phyloP scores from a whole-genome alignment of 2,113 vertebrate genomes.

The Lophius piscatorius region DNA sequence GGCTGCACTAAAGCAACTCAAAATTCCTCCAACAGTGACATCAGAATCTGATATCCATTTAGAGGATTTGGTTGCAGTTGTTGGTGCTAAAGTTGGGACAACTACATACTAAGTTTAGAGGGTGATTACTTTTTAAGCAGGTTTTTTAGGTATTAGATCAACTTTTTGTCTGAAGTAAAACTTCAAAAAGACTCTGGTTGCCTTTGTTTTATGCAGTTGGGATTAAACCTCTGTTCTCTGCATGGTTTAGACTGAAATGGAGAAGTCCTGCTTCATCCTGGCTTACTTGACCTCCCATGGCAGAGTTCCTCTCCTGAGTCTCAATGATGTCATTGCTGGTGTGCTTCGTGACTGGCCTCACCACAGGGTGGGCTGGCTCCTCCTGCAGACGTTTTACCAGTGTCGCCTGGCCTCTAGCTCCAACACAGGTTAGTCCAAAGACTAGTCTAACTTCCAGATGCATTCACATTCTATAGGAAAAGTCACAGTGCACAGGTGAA shows the following conservation, averaged over 20 bases:
- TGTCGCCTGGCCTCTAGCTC: slow-evolving; percentile 82
- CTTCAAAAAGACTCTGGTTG: too few relatives aligned
- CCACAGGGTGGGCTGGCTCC: slow-evolving; percentile 83
- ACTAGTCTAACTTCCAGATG: background rate
- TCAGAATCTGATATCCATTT: too few relatives aligned
- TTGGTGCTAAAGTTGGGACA: too few relatives aligned
- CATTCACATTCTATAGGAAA: background rate
- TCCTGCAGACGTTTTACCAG: slow-evolving; percentile 89
- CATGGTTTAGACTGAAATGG: slow-evolving; percentile 79
- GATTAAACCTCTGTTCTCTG: background rate
- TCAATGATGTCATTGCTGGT: slow-evolving; percentile 81
- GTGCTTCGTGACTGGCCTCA: slow-evolving; percentile 71
- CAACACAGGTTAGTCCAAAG: slow-evolving; percentile 83
- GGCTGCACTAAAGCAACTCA: too few relatives aligned
- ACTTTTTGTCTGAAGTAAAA: too few relatives aligned
- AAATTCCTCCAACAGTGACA: too few relatives aligned
- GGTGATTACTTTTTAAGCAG: too few relatives aligned
- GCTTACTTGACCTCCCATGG: slow-evolving; percentile 88
- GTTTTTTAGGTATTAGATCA: too few relatives aligned
- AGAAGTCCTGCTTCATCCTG: slow-evolving; percentile 86
- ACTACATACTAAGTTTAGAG: too few relatives aligned
- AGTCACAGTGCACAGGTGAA: too few relatives aligned
- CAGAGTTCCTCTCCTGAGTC: slow-evolving; percentile 83
- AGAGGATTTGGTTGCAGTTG: too few relatives aligned
- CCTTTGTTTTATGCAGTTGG: too few relatives aligned